phyloP scores from a whole-genome alignment of 2,797 vertebrate genomes.

The Thalassophryne amazonica region DNA sequence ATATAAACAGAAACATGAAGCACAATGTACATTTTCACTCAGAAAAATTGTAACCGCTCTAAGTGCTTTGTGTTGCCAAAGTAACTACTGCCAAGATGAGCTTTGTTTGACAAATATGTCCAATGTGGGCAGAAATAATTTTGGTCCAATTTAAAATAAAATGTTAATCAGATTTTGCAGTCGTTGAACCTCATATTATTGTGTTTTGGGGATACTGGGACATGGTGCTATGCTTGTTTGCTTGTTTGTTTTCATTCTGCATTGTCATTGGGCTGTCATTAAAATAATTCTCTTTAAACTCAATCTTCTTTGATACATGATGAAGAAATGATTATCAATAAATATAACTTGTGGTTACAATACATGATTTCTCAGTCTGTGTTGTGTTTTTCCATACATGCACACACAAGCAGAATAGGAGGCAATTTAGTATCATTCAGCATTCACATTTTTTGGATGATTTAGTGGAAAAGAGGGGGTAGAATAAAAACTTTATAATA shows the following conservation, averaged over 20 bases:
- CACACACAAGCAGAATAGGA: not conserved
- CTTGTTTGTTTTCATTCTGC: slow-evolving; percentile 57
- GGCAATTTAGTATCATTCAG: too few relatives aligned
- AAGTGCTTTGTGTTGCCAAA: slow-evolving; percentile 40
- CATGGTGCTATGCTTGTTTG: slow-evolving; percentile 68
- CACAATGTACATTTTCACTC: slow-evolving; percentile 54
- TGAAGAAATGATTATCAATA: slow-evolving; percentile 61
- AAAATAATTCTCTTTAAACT: slow-evolving; percentile 52
- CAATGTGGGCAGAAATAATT: slow-evolving; percentile 48
- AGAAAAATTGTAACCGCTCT: slow-evolving; percentile 50
- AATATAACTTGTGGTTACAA: slow-evolving; percentile 57
- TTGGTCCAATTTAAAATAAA: slow-evolving; percentile 60
- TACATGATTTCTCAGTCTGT: not conserved
- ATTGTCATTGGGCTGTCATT: slow-evolving; percentile 57
- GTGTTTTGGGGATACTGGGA: slow-evolving; percentile 67
- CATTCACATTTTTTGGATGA: too few relatives aligned
- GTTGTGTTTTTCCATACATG: slow-evolving; percentile 1
- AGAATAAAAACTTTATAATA: too few relatives aligned
- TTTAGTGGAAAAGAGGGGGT: too few relatives aligned
- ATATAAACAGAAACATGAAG: slow-evolving; percentile 18
- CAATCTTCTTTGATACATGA: slow-evolving; percentile 59
- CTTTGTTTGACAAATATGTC: slow-evolving; percentile 68
- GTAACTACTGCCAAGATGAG: slow-evolving; percentile 50
- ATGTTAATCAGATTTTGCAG: too few relatives aligned
- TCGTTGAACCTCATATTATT: too few relatives aligned